These are phyloP conservation scores for Lynx canadensis DNA, from an alignment of 2,113 vertebrate species.

Conservation along the genomic window DNA sequence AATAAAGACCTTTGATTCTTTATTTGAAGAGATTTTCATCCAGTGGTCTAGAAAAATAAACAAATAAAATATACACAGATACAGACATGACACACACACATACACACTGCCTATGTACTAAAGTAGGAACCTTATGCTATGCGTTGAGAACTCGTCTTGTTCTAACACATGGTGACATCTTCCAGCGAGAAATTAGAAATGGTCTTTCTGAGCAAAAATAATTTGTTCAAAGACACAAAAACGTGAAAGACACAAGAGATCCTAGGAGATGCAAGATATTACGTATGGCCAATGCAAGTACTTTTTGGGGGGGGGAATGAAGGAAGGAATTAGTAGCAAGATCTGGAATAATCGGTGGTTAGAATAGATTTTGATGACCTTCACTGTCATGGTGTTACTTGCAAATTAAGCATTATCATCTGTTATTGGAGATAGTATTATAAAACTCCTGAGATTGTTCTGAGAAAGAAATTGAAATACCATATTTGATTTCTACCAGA, in stretches of 20 bases:
- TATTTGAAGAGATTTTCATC: neutral
- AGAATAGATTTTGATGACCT: rapidly evolving
- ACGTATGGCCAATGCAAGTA: neutral
- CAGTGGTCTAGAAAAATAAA: neutral
- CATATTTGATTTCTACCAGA: neutral
- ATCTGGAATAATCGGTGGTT: neutral
- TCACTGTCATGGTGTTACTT: neutral
- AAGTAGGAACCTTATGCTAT: neutral
- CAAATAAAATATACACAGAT: neutral
- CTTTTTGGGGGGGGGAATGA: neutral
- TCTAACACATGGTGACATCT: neutral
- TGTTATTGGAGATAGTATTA: neutral
- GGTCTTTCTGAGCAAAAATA: neutral
- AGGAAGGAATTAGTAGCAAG: neutral
- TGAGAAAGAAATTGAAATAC: neutral
- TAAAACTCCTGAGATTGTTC: neutral
- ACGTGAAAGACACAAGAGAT: neutral
- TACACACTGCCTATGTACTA: neutral
- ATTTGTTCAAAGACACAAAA: neutral
- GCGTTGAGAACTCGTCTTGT: neutral
- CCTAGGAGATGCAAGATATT: neutral
- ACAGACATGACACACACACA: neutral
- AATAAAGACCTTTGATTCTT: neutral
- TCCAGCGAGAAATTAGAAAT: neutral
- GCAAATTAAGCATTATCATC: neutral